A percentile compares a stretch with the other conserved stretches of the same genome.
Evolutionary conservation across 2,888 invertebrate species (phyloP).

Genomic region (Patella depressa): DNA sequence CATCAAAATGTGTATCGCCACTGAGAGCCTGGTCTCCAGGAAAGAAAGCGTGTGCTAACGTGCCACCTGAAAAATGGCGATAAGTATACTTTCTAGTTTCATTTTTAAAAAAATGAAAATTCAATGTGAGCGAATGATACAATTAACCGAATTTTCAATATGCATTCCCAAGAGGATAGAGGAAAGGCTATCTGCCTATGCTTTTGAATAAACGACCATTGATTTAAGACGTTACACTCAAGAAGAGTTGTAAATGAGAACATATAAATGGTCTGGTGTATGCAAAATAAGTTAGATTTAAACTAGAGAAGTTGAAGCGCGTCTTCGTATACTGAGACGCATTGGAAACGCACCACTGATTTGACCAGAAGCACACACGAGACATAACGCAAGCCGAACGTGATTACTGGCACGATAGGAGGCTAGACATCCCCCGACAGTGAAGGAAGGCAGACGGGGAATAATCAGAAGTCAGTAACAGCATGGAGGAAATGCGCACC

Average conservation of each 20-base stretch:
- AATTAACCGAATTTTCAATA: background rate
- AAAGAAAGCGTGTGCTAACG: slow-evolving; percentile 69
- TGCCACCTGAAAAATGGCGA: slow-evolving; percentile 50
- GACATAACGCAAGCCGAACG: too few species aligned
- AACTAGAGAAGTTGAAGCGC: background rate
- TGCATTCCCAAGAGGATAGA: background rate
- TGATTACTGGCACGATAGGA: too few species aligned
- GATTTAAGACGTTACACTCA: background rate
- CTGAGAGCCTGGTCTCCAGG: slow-evolving; percentile 59
- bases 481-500: too few species aligned
- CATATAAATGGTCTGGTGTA: background rate
- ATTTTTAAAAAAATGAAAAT: background rate
- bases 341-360: too few species aligned
- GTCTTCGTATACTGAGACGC: too few species aligned
- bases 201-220: too few species aligned
- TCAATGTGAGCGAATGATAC: background rate
- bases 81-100: background rate
- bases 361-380: too few species aligned
- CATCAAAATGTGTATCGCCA: slow-evolving; percentile 70
- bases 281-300: background rate
- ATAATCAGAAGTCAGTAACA: too few species aligned
- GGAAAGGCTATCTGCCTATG: too few species aligned
- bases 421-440: too few species aligned
- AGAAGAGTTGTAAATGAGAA: background rate
- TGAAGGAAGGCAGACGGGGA: too few species aligned